Evolutionary conservation across 2,888 invertebrate genomes (phyloP), one percentile per base, ranked within the genome.

Genomic region (Liopterus haemorrhoidalis): DNA sequence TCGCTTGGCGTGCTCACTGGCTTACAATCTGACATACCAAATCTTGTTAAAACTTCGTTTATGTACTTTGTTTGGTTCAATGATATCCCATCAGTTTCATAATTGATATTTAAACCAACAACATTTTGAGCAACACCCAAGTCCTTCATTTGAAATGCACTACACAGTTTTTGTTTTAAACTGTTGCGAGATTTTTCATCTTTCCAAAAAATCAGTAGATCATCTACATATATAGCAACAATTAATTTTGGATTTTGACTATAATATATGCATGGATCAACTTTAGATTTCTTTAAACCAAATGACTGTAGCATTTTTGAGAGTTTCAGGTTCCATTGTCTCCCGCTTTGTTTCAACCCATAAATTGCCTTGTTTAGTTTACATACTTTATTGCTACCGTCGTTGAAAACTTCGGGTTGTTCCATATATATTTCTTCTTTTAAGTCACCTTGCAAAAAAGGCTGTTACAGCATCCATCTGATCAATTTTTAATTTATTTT

Each of bases 401-500:
- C 28, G 4, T 16, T 31, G 32, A 49, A 48, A 5, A 32, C 47
- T 31, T 47, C 43, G 4, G 57, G 54, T 40, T 44, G 52, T 28
- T 44, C 32, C 52, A 57, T 54, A 20, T 54, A 60, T n/a, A 59
- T 50, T 25, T 55, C 53, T 48, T 61, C 57, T 24, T 48, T 32
- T n/a, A 61, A 42, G 5, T 54, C 50, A 5, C 57, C 55, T 41
- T 59, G 53, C 5, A 61, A 45, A 35, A n/a, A 56, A 60, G 2
- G 58, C 60, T 8, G 59, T 57, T 5, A 41, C 45, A 3, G 59
- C 59, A 49, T 59, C 59, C 20, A 59, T 38, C 15, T 59, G 59
- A 16, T 54, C 46, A 20, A 58, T 46, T 12, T 54, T 39, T 6
- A 57, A 31, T 21, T 54, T 46, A 5, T 52, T 9, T 41, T 54